These are phyloP conservation scores for Vidua macroura DNA, from an alignment of 2,113 vertebrate genomes.

Conservation along the genomic window DNA sequence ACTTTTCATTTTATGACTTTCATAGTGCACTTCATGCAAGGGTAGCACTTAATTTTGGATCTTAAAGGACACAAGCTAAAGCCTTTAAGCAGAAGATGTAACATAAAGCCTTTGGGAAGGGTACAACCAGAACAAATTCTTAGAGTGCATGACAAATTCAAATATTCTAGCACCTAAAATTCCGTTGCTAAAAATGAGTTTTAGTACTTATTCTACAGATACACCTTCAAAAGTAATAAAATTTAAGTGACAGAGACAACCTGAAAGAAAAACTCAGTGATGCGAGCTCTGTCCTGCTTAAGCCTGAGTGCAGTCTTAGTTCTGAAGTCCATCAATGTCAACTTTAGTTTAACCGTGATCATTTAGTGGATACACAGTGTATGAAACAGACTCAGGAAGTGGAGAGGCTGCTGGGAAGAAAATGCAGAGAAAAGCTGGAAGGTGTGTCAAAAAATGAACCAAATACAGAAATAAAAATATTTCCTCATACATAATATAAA, in stretches of 20 bases:
- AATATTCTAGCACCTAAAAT: not conserved
- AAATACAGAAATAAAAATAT: not conserved
- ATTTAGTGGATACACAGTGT: not conserved
- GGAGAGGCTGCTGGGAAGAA: not conserved
- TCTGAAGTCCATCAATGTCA: constrained; percentile 43
- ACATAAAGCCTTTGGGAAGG: not conserved
- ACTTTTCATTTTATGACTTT: not conserved
- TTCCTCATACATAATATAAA: not conserved
- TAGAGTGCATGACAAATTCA: not conserved
- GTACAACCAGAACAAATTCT: not conserved
- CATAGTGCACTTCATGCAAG: not conserved
- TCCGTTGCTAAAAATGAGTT: not conserved
- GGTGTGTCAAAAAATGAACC: not conserved
- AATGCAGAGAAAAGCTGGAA: not conserved
- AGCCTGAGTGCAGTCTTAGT: constrained; percentile 13
- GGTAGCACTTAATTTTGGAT: not conserved
- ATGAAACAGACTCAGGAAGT: not conserved
- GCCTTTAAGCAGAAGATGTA: not conserved
- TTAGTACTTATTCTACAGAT: not conserved
- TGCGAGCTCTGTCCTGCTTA: not conserved
- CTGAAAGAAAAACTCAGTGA: constrained; percentile 16
- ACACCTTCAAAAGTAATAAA: constrained; percentile 20
- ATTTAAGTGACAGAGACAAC: constrained; percentile 14
- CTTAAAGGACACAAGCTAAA: not conserved
- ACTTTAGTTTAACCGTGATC: not conserved